Conservation (phyloP, 2,797 vertebrate genomes). For the Miichthys miiuy region DNA sequence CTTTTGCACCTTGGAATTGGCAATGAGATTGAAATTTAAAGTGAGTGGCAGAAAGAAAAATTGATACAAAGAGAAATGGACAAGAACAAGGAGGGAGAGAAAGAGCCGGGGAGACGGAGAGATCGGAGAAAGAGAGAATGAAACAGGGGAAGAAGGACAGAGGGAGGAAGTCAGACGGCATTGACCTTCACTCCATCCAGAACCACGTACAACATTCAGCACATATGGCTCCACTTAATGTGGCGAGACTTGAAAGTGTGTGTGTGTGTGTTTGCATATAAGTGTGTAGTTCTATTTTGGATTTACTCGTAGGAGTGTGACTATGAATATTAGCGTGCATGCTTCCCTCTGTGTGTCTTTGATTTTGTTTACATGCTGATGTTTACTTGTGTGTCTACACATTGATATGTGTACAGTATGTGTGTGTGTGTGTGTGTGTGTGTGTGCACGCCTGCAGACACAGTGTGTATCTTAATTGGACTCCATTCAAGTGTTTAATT, state of each 20-base stretch:
- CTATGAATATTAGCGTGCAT: conserved; percentile 26
- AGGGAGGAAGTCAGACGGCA: conserved; percentile 45
- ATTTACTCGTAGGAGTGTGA: conserved; percentile 31
- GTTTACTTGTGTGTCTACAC: conserved; percentile 44
- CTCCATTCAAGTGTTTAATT: conserved; percentile 83
- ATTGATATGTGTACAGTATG: conserved; percentile 14
- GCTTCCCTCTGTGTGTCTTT: conserved; percentile 44
- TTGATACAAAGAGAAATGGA: conserved; percentile 48
- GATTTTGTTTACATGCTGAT: conserved; percentile 60
- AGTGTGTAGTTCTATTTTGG: conserved; percentile 30
- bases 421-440: conserved; percentile 13
- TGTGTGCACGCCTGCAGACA: conserved; percentile 33
- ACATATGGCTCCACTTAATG: conserved; percentile 68
- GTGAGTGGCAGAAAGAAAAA: conserved; percentile 50
- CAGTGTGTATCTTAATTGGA: conserved; percentile 77
- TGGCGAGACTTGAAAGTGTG: conserved; percentile 36
- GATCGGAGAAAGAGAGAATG: conserved; percentile 1
- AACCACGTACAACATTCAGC: conserved; percentile 52
- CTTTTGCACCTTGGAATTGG: conserved; percentile 31
- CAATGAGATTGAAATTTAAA: conserved; percentile 36
- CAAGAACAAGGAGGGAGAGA: conserved; percentile 19
- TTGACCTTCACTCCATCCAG: conserved; percentile 74
- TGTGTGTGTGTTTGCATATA: conserved; percentile 12
- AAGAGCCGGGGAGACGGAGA: conserved; percentile 17
- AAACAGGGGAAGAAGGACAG: neutral